These are phyloP conservation scores for Amniataba percoides DNA, from an alignment of 2,797 vertebrate species.

Conservation along the genomic window DNA sequence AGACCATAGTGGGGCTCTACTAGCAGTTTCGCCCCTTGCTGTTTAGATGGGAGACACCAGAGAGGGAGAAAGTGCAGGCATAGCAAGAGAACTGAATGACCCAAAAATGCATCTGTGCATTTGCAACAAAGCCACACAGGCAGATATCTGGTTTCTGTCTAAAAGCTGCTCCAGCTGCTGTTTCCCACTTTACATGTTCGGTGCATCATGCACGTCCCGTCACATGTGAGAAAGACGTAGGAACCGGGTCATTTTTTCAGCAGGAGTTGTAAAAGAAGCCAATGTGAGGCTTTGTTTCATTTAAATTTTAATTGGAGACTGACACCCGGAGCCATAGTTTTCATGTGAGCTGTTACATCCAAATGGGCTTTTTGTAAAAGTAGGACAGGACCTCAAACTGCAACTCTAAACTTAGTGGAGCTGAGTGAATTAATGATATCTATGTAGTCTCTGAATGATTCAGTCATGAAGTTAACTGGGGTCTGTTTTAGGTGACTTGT, in stretches of 20 bases:
- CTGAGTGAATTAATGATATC: neutral
- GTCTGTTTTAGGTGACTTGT: conserved; percentile 12
- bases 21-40: conserved; percentile 64
- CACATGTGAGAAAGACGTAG: neutral
- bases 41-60: conserved; percentile 62
- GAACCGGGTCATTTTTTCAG: neutral
- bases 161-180: neutral
- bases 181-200: neutral
- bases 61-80: conserved; percentile 51
- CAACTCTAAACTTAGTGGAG: neutral
- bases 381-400: neutral
- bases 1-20: conserved; percentile 76
- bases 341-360: neutral
- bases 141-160: conserved; percentile 15
- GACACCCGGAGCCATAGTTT: neutral
- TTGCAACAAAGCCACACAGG: conserved; percentile 23
- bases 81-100: conserved; percentile 64
- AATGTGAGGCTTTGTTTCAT: neutral
- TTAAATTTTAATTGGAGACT: conserved; percentile 1
- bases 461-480: too few species aligned
- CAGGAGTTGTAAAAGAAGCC: neutral
- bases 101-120: conserved; percentile 61
- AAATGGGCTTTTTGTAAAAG: conserved; percentile 3
- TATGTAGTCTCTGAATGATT: neutral
- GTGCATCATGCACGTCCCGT: neutral